Evolutionary conservation across 2,797 vertebrate genomes (phyloP), one percentile per base, ranked within the genome.

Genomic region (Sparidentex hasta): DNA sequence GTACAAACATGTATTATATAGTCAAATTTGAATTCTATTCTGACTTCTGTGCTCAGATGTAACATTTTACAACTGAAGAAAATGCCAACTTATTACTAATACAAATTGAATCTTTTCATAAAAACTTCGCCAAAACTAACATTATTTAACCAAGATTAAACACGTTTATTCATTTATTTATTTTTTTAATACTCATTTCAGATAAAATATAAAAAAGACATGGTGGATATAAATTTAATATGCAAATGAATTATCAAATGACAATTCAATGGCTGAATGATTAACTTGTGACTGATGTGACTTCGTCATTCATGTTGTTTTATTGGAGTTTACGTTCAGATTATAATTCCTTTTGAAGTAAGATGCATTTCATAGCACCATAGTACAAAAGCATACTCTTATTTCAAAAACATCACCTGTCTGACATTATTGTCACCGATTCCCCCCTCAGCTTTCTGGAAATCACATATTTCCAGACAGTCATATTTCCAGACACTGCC

Each of bases 31-130:
- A 43, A 38, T 41, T 8, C 16, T 16, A 54, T 7, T 52, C 4
- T 20, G 23, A 41, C 12, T 14, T 38, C 2, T 65, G 2, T 18
- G 33, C 14, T 11, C 7, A 23, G 18, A n/a, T 29, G 5, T 29
- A 13, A 41, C 14, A 52, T 66, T 27, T 43, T 56, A 44, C 23
- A 25, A 27, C 69, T 77, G 77, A 8, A 73, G 25, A 64, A 18
- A 44, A 16, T 11, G 1, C 25, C 13, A 48, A 5, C 20, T 7
- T 38, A 50, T 50, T 20, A n/a, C n/a, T 41, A 9, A 20, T 48
- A 14, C 33, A 7, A 70, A 55, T 1, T 44, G 3, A 23, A 38
- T 29, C 23, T 27, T 65, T 56, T 16, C 4, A 18, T 21, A 41
- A 52, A 21, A 13, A 5, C 5, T 12, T 58, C 9, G 17, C 33